Base-by-base conservation (phyloP, 1,140 invertebrate genomes). In the Asobara japonica region DNA sequence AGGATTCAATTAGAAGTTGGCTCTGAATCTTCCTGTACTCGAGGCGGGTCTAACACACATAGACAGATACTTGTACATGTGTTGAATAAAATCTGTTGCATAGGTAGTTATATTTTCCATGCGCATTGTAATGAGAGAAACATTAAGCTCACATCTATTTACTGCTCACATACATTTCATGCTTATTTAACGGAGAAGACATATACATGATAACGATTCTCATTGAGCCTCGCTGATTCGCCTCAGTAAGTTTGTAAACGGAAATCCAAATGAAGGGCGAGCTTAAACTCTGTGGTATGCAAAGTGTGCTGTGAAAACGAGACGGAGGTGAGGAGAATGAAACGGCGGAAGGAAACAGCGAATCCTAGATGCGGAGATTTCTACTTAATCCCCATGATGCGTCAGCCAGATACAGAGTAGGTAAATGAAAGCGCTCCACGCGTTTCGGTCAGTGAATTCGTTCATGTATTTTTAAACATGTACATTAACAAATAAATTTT, bases 251-350 rank as follows among this genome's bases (percentile, higher is more conserved):
- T 70, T 69, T 69, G 69, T 79, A 84, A 84, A 85, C 82, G 80
- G 83, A 86, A 84, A 84, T 77, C 82, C 75, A 83, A 86, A 86
- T 84, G 81, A 84, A 83, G 77, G 77, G 74, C 22, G 51, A 56
- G 51, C 22, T 72, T 65, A 38, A 65, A 65, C 64, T 41, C 38
- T 65, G 64, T 36, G 64, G 64, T 41, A 41, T 65, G 31, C 33
- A 64, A 36, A 64, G 61, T 64, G 18, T 31, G 61, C 16, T 25
- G 18, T 33, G 31, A 65, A 65, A 65, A 38, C 31, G 38, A 41
- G 33, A 41, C 33, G 10, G 3, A 41, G 31, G 38, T 38, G 33
- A 65, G 11, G 51, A 56, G 51, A 56, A 56, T 56, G 51, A 56
- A 56, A 22, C 51, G 51, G 18, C 22, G 51, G 51, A 25, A 56